Base-by-base conservation (phyloP, 37 sponge, comb jelly and placozoan species). In the Spongia lamella region DNA sequence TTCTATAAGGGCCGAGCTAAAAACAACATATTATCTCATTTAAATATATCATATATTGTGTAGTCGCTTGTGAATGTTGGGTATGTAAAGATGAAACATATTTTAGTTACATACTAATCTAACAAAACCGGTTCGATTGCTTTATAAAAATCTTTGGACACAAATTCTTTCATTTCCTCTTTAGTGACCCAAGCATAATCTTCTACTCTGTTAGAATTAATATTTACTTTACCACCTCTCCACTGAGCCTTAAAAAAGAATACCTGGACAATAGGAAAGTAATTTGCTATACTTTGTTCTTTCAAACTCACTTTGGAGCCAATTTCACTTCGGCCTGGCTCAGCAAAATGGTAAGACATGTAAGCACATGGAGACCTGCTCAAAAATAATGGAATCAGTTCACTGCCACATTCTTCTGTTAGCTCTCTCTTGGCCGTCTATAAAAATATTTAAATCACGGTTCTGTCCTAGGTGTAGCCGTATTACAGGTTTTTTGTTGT, bases 101-200 rank as follows among this genome's bases (percentile, higher is more conserved):
- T 29, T n/a, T 32, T 25, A 25, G 40, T 14, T 35, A 63, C 35
- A n/a, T 32, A 50, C 64, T 22, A 77, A 9, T 53, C 40, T 54
- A 64, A 27, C 37, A 66, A 32, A 1, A 59, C 36, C 9, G 61
- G 78, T 34, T 53, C 21, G 6, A 89, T 31, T 14, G 68, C 57
- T 16, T 53, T 53, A 39, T 70, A 90, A 52, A 83, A 91, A 3
- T 91, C 77, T 17, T 16, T 38, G 2, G 80, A 63, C 0, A 92
- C 76, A 61, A 79, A 81, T 22, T 79, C 58, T 22, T 75, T 68
- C 89, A 92, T 73, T 49, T 92, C 93, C 16, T 92, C 86, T 64
- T 72, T 84, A 15, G 89, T 92, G 21, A 88, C 81, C 93, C 93
- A 92, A n/a, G 73, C 39, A 26, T 73, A 70, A 61, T 92, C 83